Evolutionary conservation across 1,140 invertebrate genomes (phyloP).

Genomic region (Magallana ariakensis): DNA sequence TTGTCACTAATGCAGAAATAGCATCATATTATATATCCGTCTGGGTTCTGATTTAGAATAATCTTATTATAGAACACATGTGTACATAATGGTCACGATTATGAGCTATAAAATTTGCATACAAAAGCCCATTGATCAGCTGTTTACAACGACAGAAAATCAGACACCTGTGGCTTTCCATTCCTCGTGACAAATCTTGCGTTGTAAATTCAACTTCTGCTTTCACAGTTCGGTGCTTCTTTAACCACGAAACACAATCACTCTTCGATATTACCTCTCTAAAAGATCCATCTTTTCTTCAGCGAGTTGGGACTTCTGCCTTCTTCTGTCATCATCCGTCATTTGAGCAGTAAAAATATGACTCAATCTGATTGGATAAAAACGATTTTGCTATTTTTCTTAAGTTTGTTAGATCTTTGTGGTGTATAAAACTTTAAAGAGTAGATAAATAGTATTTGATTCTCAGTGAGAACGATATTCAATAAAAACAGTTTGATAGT

Average conservation of each 20-base stretch:
- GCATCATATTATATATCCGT: too few species aligned
- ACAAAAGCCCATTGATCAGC: background rate
- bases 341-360: background rate
- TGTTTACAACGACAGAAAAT: background rate
- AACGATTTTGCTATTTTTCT: background rate
- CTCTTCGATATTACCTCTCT: background rate
- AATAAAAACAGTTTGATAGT: too few species aligned
- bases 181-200: too few species aligned
- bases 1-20: too few species aligned
- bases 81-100: background rate
- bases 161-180: background rate
- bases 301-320: background rate
- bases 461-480: too few species aligned
- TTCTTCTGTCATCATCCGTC: slow-evolving; percentile 28
- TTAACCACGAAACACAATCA: too few species aligned
- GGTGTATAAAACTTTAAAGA: too few species aligned
- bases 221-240: background rate
- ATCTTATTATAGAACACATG: background rate
- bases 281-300: background rate
- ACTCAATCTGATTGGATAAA: slow-evolving; percentile 6
- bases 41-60: too few species aligned
- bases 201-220: too few species aligned
- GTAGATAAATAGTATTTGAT: too few species aligned
- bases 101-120: background rate
- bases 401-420: too few species aligned